Base-by-base conservation (phyloP, 1,140 invertebrate genomes). In the Solenopsis invicta region DNA sequence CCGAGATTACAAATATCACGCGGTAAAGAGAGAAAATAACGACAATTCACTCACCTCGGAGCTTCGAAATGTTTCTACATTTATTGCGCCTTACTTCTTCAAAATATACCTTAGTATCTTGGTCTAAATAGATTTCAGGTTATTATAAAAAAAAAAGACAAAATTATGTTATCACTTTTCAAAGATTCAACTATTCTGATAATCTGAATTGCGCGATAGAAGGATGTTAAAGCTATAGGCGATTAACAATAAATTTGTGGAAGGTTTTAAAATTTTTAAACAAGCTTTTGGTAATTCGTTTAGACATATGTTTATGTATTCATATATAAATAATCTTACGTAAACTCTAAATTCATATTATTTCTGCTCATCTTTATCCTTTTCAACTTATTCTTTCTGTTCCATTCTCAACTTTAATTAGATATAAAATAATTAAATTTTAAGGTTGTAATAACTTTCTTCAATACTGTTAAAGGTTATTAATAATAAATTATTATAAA, bases 1-100 rank as follows among this genome's bases (percentile, higher is more conserved):
- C 69, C 29, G 80, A 84, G 80, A 84, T 84, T 84, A 84, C 80
- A 84, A 75, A 84, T 74, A 84, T 75, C 69, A 69, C 54, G 54
- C 69, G 13, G 69, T 75, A 84, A 75, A 54, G 80, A 84, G 69
- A 74, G 80, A 84, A 74, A 84, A 84, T 75, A 84, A 84, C 80
- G 80, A 84, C 45, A 62, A 75, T 84, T 74, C 69, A 75, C 80
- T 69, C 54, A 61, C 18, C 67, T 41, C 37, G 48, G 12, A 21
- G 10, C n/a, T 61, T 29, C 16, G 24, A 82, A 45, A 21, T 18
- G 13, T 59, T 41, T 82, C 18, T 74, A 24, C 45, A 61, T 81
- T 72, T 81, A 81, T 72, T 45, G 56, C 29, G n/a, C 48, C 41
- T 74, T 74, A 61, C 9, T 61, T 37, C 50, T 41, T 75, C 12